Conservation (phyloP, 2,888 invertebrate species). For the Sinentomon sp. region DNA sequence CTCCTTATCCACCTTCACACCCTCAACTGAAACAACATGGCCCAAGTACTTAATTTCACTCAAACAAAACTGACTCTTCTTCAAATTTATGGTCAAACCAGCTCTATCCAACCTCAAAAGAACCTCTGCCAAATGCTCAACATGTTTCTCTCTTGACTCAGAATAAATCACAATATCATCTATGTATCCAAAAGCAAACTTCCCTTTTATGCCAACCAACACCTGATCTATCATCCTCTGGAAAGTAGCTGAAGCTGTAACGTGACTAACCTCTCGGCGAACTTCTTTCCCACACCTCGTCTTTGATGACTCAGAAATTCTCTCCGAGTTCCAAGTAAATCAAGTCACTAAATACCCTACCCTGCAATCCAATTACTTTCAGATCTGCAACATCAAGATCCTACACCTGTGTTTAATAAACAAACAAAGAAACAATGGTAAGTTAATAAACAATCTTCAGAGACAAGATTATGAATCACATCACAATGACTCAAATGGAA, state of each 20-base stretch:
- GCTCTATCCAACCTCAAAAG: slow-evolving; percentile 6
- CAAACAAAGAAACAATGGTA: no score
- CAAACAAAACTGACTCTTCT: slow-evolving; percentile 13
- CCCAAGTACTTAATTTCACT: slow-evolving; percentile 19
- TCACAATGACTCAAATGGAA: no score
- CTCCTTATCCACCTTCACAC: slow-evolving; percentile 19
- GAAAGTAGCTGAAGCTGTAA: slow-evolving; percentile 20
- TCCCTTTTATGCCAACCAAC: slow-evolving; percentile 16
- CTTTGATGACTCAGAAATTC: no score
- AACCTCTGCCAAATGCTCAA: slow-evolving; percentile 5
- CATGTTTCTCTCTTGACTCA: slow-evolving; percentile 10
- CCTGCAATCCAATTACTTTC: no score
- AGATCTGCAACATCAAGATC: no score
- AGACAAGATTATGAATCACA: no score
- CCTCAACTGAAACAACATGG: slow-evolving; percentile 19
- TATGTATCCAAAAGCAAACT: slow-evolving; percentile 16
- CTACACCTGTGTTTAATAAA: no score
- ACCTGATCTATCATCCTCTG: slow-evolving; percentile 18
- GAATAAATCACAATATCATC: slow-evolving; percentile 17
- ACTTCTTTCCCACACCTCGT: no score
- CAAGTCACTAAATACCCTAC: no score
- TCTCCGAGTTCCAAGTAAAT: no score
- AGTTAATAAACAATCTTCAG: no score
- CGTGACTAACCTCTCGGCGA: no score
- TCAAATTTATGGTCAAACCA: slow-evolving; percentile 15